Conservation (phyloP, 2,797 vertebrate species). For the Microchirus variegatus region DNA sequence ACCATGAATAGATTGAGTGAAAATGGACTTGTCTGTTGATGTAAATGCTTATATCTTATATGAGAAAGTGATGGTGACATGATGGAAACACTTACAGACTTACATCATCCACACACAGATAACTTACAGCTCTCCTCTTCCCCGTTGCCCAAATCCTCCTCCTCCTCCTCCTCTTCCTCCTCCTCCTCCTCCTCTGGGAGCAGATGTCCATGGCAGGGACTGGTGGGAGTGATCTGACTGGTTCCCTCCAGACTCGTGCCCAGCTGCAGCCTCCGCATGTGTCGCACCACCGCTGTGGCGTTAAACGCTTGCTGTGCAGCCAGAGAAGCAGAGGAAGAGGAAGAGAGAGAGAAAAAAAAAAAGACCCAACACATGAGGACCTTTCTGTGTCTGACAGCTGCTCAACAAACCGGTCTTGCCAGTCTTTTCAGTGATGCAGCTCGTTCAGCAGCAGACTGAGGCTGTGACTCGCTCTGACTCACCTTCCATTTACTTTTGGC, state of each 20-base stretch:
- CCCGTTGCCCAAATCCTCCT: slow-evolving; percentile 81
- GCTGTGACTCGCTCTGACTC: slow-evolving; percentile 55
- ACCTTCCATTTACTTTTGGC: slow-evolving; percentile 99
- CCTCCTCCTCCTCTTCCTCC: slow-evolving; percentile 74
- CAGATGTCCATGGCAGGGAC: slow-evolving; percentile 82
- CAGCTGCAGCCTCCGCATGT: slow-evolving; percentile 95
- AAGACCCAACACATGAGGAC: slow-evolving; percentile 1
- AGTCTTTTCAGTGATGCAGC: slow-evolving; percentile 11
- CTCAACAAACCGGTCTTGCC: slow-evolving; percentile 5
- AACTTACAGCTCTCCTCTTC: slow-evolving; percentile 74
- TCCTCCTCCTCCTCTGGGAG: slow-evolving; percentile 82
- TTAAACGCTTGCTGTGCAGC: slow-evolving; percentile 94
- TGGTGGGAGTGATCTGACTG: slow-evolving; percentile 83
- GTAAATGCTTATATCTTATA: too few species aligned
- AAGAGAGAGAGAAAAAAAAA: background rate
- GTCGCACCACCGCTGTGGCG: slow-evolving; percentile 93
- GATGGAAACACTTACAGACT: too few species aligned
- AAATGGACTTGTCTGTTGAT: too few species aligned
- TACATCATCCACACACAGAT: background rate
- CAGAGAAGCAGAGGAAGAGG: background rate
- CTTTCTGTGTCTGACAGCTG: slow-evolving; percentile 22
- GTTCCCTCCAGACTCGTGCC: slow-evolving; percentile 91
- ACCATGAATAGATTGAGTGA: too few species aligned
- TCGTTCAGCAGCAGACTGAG: slow-evolving; percentile 23
- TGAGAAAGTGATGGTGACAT: too few species aligned